Percentiles rank a stretch among this genome's conserved stretches.
phyloP scores from a whole-genome alignment of 2,888 invertebrate species.

The Lithophane ornitopus region DNA sequence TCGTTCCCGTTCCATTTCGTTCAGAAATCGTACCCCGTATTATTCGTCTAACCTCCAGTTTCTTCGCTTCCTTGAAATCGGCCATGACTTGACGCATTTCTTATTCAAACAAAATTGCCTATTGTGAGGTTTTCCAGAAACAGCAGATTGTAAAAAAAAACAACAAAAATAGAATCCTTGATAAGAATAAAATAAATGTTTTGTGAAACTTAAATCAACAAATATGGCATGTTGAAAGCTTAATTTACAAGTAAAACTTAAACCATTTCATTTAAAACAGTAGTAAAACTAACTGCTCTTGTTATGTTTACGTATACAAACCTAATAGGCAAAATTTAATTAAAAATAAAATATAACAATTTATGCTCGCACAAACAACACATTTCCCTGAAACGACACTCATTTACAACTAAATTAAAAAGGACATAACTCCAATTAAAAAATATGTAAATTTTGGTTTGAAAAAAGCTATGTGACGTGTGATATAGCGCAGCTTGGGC shows the following conservation, averaged over 20 bases:
- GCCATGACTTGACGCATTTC: constrained; percentile 12
- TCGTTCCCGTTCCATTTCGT: background rate
- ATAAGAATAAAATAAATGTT: background rate
- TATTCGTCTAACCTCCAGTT: background rate
- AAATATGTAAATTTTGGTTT: constrained; percentile 51
- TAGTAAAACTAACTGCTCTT: constrained; percentile 14
- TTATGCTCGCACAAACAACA: constrained; percentile 33
- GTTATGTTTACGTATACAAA: background rate
- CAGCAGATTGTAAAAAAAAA: background rate
- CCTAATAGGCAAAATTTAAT: constrained; percentile 16
- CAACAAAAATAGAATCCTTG: background rate
- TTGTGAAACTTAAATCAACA: background rate
- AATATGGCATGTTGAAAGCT: background rate
- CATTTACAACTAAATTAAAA: constrained; percentile 62
- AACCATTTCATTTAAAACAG: background rate
- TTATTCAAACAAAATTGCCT: constrained; percentile 6
- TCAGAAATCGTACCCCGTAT: background rate
- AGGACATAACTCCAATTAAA: constrained; percentile 42
- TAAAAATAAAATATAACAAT: constrained; percentile 15
- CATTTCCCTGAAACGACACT: constrained; percentile 44
- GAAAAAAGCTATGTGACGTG: constrained; percentile 34
- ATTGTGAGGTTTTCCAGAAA: background rate
- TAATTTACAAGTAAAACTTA: background rate
- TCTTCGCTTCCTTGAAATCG: background rate
- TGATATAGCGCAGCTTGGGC: constrained; percentile 8